phyloP scores from a whole-genome alignment of 2,113 vertebrate species.

The Phoenicopterus ruber region DNA sequence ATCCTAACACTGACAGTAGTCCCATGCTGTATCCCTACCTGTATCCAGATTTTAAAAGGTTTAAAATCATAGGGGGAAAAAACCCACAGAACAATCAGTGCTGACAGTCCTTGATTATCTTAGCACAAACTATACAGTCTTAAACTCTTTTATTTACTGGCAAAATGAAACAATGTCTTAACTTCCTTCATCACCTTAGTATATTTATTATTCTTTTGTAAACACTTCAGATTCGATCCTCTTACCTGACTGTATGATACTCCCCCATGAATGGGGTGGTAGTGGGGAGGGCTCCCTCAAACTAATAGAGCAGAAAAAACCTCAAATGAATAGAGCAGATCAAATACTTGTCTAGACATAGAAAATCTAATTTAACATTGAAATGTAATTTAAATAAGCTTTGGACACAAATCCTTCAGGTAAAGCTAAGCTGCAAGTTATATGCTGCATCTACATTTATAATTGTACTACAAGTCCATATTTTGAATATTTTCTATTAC shows the following conservation, averaged over 20 bases:
- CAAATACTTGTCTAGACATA: not conserved
- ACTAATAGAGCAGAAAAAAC: not conserved
- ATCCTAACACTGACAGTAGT: constrained; percentile 1
- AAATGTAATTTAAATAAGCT: not conserved
- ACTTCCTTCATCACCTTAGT: not conserved
- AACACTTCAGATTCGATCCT: not conserved
- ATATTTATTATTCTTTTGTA: not conserved
- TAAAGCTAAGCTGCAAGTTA: not conserved
- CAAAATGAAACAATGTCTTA: not conserved
- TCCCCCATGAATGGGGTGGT: fast-evolving
- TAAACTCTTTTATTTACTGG: not conserved
- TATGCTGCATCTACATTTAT: not conserved
- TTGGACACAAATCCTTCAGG: not conserved
- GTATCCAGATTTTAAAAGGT: not conserved
- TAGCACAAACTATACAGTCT: not conserved
- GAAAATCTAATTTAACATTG: not conserved
- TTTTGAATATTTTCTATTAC: not conserved
- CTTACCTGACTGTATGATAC: not conserved
- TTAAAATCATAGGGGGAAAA: not conserved
- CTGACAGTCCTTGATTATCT: constrained; percentile 1
- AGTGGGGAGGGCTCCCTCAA: not conserved
- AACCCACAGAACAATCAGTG: not conserved
- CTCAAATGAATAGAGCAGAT: not conserved
- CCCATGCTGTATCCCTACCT: not conserved
- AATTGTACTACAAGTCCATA: not conserved